Percentiles rank a stretch among this genome's conserved stretches.
Evolutionary conservation across 1,140 invertebrate genomes (phyloP).

Genomic region (Drosophila hydei): DNA sequence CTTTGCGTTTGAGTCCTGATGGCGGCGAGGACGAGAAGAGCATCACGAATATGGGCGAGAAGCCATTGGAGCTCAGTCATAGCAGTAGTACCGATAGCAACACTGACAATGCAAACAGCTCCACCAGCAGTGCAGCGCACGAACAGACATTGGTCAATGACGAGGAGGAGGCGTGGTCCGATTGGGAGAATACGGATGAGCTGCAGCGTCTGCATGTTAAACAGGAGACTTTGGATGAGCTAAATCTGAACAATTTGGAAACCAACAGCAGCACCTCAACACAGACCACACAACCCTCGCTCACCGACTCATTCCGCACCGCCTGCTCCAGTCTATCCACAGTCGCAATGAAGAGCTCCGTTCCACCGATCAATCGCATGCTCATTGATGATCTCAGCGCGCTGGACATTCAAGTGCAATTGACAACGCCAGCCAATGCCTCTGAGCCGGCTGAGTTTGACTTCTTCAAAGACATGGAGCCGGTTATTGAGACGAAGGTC

Average conservation of each 20-base stretch:
- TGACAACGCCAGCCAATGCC: constrained; percentile 81
- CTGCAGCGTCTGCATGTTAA: constrained; percentile 52
- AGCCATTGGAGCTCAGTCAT: constrained; percentile 16
- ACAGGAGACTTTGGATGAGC: constrained; percentile 27
- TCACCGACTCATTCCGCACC: constrained; percentile 41
- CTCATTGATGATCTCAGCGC: constrained; percentile 88
- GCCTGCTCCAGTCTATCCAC: constrained; percentile 44
- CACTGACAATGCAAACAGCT: constrained; percentile 1
- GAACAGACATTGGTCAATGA: constrained; percentile 54
- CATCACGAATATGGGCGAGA: constrained; percentile 68
- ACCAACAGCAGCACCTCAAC: constrained; percentile 43
- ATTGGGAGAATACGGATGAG: constrained; percentile 88
- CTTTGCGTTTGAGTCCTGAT: constrained; percentile 91
- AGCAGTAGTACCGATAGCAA: constrained; percentile 12
- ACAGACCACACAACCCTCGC: constrained; percentile 22
- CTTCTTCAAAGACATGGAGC: constrained; percentile 93
- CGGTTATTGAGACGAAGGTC: constrained; percentile 89
- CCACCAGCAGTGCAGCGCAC: constrained; percentile 14
- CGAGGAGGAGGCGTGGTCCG: constrained; percentile 88
- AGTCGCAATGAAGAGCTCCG: background rate
- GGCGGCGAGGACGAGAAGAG: constrained; percentile 90
- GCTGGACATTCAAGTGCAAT: constrained; percentile 90
- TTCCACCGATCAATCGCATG: constrained; percentile 14
- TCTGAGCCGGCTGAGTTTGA: constrained; percentile 86
- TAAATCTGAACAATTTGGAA: constrained; percentile 23